Evolutionary conservation across 2,888 invertebrate genomes (phyloP), one percentile per base, ranked within the genome.

Genomic region (Unio delphinus): DNA sequence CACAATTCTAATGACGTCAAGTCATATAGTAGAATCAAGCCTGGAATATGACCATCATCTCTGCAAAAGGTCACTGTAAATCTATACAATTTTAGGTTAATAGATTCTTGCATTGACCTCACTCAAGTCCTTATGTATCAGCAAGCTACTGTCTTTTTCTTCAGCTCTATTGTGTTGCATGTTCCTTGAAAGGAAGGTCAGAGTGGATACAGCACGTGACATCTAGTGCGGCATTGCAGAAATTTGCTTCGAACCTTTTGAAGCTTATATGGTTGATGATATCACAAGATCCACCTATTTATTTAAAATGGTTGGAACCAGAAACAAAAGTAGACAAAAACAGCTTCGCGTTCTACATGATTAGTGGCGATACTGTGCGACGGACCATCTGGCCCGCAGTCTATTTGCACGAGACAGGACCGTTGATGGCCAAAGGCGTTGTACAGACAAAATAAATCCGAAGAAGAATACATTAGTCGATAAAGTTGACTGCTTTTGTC

Each of bases 301-400:
- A 61, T 3, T 66, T 78, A 17, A 20, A 56, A 6, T 78, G 75
- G 75, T 59, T 64, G 23, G 56, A 68, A 7, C 8, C 23, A 26
- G 69, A 61, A 26, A 68, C 75, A 23, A 23, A 26, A n/a, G 34
- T 66, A n/a, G 66, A 72, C 23, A 71, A 67, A 56, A 65, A 30
- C 6, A 59, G 60, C 23, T 79, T 69, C 20, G 66, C 68, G 18
- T 69, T 73, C 28, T 79, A 74, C 57, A 74, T 69, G 34, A 72
- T 67, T 23, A 66, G 59, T 62, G 79, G 79, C 34, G 69, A 71
- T 8, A 61, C 17, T 17, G 68, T 79, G 1, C 61, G 67, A 26
- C 65, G 72, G 11, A 64, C 70, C 11, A 73, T 79, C 26, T 79
- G 79, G 79, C 76, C 76, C 0, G 72, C 75, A 15, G 73, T 79